phyloP scores from a whole-genome alignment of 2,888 invertebrate genomes.

The Eurytoma californica region DNA sequence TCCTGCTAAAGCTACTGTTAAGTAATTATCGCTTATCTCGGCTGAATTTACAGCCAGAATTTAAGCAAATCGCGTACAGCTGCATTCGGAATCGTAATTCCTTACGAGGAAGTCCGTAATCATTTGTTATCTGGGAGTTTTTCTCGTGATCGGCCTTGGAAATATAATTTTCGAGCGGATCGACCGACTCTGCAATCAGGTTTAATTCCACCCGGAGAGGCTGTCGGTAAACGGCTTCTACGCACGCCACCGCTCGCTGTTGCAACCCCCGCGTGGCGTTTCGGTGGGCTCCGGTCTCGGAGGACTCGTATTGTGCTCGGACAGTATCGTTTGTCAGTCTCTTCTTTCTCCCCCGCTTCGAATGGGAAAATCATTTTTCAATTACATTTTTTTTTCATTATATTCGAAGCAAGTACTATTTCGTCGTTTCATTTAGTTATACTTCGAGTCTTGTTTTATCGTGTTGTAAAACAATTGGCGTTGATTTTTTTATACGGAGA shows the following conservation, averaged over 20 bases:
- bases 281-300: background rate
- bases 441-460: too few relatives aligned
- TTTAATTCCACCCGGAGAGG: constrained; percentile 38
- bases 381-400: background rate
- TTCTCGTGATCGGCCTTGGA: background rate
- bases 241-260: constrained; percentile 30
- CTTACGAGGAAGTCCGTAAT: background rate
- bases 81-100: too few relatives aligned
- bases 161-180: constrained; percentile 32
- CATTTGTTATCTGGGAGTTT: constrained; percentile 5
- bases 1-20: too few relatives aligned
- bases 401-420: constrained; percentile 38
- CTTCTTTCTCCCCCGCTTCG: background rate
- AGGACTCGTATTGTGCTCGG: constrained; percentile 1
- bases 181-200: constrained; percentile 30
- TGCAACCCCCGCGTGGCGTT: background rate
- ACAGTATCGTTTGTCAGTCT: constrained; percentile 45
- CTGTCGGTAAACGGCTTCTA: constrained; percentile 39
- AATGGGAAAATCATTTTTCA: constrained; percentile 48
- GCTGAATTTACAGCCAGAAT: too few relatives aligned
- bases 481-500: too few relatives aligned
- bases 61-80: too few relatives aligned
- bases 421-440: background rate
- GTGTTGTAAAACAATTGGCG: too few relatives aligned
- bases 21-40: too few relatives aligned